phyloP scores from a whole-genome alignment of 2,797 vertebrate genomes.

The Chloroceryle amazona region DNA sequence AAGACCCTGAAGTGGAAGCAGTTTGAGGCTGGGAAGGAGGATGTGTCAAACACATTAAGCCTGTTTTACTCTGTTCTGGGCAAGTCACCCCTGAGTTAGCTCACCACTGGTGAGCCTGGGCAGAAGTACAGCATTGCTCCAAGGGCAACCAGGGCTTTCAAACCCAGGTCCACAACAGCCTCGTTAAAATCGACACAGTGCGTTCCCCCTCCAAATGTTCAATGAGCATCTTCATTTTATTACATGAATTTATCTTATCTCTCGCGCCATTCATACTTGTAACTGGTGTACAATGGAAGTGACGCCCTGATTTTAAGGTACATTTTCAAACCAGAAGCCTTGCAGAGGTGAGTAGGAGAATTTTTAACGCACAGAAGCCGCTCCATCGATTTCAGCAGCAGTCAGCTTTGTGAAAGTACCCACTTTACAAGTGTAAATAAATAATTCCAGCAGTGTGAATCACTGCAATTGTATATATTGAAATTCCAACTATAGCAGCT shows the following conservation, averaged over 20 bases:
- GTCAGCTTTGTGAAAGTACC: neutral
- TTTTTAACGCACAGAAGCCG: neutral
- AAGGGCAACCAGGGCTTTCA: neutral
- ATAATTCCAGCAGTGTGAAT: neutral
- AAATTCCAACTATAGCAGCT: neutral
- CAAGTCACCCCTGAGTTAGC: neutral
- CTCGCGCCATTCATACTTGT: neutral
- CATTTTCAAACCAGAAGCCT: neutral
- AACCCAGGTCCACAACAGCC: neutral
- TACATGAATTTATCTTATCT: neutral
- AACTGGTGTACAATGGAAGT: neutral
- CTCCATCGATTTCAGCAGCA: neutral
- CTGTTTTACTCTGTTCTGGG: neutral
- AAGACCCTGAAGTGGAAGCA: neutral
- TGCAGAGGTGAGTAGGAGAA: neutral
- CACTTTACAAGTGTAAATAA: conserved; percentile 15
- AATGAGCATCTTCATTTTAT: neutral
- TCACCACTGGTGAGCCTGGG: neutral
- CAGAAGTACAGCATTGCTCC: neutral
- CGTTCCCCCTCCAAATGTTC: neutral
- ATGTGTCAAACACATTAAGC: neutral
- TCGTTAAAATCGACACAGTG: rapidly evolving
- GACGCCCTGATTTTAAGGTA: neutral
- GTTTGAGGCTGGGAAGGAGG: neutral
- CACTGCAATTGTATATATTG: neutral